Percentiles rank a stretch among this genome's conserved stretches.
Evolutionary conservation across 2,888 invertebrate species (phyloP).

Genomic region (Lymantria dispar): DNA sequence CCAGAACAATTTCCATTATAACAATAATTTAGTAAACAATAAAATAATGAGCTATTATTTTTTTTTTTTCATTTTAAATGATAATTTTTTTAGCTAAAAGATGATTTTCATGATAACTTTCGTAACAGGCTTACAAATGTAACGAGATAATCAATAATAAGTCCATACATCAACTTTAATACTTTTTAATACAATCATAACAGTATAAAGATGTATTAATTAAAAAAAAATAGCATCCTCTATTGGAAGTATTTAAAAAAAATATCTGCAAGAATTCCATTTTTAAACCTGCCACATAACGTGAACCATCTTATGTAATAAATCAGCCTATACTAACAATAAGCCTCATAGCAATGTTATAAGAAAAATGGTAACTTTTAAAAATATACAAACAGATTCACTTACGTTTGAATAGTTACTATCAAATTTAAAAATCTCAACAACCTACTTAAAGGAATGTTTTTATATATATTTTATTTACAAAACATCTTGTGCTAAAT

Average conservation of each 20-base stretch:
- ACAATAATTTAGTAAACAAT: slow-evolving; percentile 57
- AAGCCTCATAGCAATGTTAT: slow-evolving; percentile 63
- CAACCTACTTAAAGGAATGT: slow-evolving; percentile 72
- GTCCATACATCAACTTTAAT: too few species aligned
- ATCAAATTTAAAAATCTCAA: slow-evolving; percentile 53
- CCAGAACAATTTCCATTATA: slow-evolving; percentile 64
- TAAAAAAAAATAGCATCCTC: too few species aligned
- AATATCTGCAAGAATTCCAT: not conserved
- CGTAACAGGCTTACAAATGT: too few species aligned
- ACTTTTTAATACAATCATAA: too few species aligned
- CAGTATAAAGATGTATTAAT: too few species aligned
- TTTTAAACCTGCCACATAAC: slow-evolving; percentile 15
- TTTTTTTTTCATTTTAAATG: slow-evolving; percentile 8
- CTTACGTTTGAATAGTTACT: slow-evolving; percentile 53
- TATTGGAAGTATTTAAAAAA: too few species aligned
- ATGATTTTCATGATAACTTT: too few species aligned
- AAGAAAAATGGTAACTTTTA: slow-evolving; percentile 61
- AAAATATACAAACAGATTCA: slow-evolving; percentile 52
- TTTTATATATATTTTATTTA: slow-evolving; percentile 48
- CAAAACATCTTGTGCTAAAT: slow-evolving; percentile 35
- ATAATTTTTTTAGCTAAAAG: not conserved
- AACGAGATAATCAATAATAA: too few species aligned
- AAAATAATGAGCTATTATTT: slow-evolving; percentile 42
- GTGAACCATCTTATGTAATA: slow-evolving; percentile 11
- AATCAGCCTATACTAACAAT: slow-evolving; percentile 45